A percentile compares a stretch with the other conserved stretches of the same genome.
Conservation (phyloP, 2,113 vertebrate genomes). For the Gymnarchus niloticus region DNA sequence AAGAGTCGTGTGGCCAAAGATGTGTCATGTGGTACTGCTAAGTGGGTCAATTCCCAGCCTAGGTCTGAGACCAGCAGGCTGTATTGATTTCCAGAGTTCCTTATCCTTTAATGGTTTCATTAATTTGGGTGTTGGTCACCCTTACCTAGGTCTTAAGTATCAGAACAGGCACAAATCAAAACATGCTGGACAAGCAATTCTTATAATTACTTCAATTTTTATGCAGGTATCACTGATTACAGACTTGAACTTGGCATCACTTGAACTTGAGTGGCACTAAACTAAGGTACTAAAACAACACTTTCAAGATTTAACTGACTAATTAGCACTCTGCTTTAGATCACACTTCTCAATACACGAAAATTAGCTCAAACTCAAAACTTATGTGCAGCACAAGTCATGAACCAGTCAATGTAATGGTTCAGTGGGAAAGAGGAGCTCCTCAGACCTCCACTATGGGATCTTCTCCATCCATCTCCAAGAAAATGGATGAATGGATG, state of each 20-base stretch:
- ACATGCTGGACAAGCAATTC: not conserved
- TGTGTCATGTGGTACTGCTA: not conserved
- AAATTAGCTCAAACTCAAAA: too few relatives aligned
- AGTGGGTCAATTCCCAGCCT: not conserved
- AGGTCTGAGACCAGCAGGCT: not conserved
- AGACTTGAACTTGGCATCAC: not conserved
- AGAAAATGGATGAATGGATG: too few relatives aligned
- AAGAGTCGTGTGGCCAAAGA: constrained; percentile 26
- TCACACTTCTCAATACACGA: too few relatives aligned
- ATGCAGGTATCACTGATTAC: not conserved
- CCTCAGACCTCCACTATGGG: too few relatives aligned
- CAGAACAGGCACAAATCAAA: not conserved
- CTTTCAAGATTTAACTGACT: not conserved
- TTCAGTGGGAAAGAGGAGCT: too few relatives aligned
- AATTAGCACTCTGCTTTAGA: not conserved
- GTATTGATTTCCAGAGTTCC: not conserved
- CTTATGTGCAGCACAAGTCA: too few relatives aligned
- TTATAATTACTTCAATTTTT: not conserved
- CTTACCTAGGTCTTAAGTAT: not conserved
- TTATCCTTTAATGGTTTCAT: not conserved
- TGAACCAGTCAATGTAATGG: too few relatives aligned
- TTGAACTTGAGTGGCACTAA: not conserved
- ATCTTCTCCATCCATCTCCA: too few relatives aligned
- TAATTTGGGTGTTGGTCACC: not conserved
- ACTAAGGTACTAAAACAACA: not conserved